Base-by-base conservation (phyloP, 37 sponge, comb jelly and placozoan genomes). In the Halisarca cf. caerulea region DNA sequence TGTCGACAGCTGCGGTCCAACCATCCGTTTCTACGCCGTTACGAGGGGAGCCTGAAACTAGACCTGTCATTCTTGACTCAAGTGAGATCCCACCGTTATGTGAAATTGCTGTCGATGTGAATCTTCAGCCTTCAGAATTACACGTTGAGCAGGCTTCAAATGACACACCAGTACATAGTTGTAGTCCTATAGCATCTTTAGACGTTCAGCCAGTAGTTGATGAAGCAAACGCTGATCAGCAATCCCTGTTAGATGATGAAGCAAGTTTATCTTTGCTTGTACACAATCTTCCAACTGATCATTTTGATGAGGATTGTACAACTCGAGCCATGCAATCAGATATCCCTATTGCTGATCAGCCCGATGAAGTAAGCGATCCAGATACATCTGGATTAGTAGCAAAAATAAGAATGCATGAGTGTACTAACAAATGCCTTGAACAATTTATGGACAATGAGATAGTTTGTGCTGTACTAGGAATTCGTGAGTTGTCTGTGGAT, bases 401-500 rank as follows among this genome's bases (percentile, higher is more conserved):
- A 71, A 71, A 38, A 37, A 20, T 71, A 7, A 71, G 73, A 71
- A 34, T 5, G 5, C 73, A 71, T 37, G 20, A 71, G 32, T 71
- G 73, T 71, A 71, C 5, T 11, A 37, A 32, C 32, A 71, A 71
- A 7, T 71, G 38, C 39, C 38, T 71, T 7, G 40, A 71, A 71
- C 38, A 71, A 20, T 11, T 33, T 8, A 38, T 21, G 4, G 40
- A 71, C 5, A 9, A 71, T 62, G 64, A 62, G 15, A 27, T 62
- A 20, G 30, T 62, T 7, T 9, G 20, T 11, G 20, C 35, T 71
- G 39, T 71, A 20, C 40, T 32, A 4, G 20, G 40, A 7, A 71
- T 71, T 20, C 73, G 73, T 71, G 79, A 85, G 61, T 45, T 85
- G 68, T 32, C 79, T 32, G 61, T 62, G 24, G 79, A 39, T 0